These are phyloP conservation scores for Orthosia gracilis DNA, from an alignment of 2,888 invertebrate genomes.

Conservation along the genomic window DNA sequence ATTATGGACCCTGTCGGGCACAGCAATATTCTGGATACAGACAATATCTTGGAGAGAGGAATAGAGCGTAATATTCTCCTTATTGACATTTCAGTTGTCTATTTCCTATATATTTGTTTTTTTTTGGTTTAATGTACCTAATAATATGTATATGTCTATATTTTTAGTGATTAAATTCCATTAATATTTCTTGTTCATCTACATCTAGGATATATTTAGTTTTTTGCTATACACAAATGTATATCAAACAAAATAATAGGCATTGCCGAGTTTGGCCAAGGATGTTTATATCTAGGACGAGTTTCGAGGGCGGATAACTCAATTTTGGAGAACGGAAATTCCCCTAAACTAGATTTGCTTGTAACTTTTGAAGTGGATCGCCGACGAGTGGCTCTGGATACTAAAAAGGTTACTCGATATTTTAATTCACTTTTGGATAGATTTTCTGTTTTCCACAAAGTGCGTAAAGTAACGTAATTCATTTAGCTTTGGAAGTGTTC, in stretches of 20 bases:
- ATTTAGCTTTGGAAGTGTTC: not conserved
- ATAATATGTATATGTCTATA: too few relatives aligned
- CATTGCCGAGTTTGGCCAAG: not conserved
- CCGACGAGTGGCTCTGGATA: not conserved
- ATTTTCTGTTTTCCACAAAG: not conserved
- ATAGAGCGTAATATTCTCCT: too few relatives aligned
- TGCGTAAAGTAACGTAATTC: not conserved
- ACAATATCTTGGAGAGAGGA: too few relatives aligned
- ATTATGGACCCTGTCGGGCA: too few relatives aligned
- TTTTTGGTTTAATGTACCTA: too few relatives aligned
- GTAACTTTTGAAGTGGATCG: slow-evolving; percentile 43
- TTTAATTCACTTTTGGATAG: not conserved
- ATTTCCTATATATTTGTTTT: too few relatives aligned
- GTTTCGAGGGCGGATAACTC: slow-evolving; percentile 41
- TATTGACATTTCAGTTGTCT: too few relatives aligned
- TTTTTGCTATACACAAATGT: too few relatives aligned
- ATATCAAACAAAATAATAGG: not conserved
- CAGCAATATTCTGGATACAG: too few relatives aligned
- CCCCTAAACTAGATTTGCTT: slow-evolving; percentile 33
- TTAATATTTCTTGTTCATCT: too few relatives aligned
- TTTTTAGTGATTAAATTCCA: too few relatives aligned
- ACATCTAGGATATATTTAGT: too few relatives aligned
- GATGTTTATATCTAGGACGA: slow-evolving; percentile 27
- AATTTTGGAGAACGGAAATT: slow-evolving; percentile 52
- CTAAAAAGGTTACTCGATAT: not conserved